Conservation (phyloP, 2,113 vertebrate species). For the Odontophorus gujanensis region DNA sequence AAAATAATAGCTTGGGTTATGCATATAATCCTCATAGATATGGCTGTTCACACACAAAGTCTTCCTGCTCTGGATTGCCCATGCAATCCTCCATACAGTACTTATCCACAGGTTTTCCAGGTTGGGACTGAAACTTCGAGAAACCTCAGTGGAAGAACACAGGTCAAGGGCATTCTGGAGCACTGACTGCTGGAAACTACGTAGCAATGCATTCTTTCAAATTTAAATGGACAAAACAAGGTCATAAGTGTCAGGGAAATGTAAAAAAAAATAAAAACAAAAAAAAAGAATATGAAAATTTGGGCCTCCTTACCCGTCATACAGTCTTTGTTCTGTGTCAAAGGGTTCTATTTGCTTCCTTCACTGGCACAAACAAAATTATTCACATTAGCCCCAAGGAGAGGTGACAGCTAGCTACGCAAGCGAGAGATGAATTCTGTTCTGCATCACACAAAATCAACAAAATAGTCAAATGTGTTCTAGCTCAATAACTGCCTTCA, state of each 20-base stretch:
- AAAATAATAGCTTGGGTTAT: neutral
- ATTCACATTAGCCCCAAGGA: constrained; percentile 63
- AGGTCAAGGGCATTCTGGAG: neutral
- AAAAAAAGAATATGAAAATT: constrained; percentile 23
- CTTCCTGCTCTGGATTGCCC: neutral
- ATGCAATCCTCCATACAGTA: neutral
- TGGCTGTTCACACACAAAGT: neutral
- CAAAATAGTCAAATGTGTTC: constrained; percentile 55
- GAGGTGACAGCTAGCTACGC: constrained; percentile 65
- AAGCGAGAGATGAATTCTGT: constrained; percentile 56
- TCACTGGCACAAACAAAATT: constrained; percentile 68
- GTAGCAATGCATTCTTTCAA: constrained; percentile 17
- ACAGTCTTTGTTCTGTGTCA: constrained; percentile 62
- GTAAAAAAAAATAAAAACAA: neutral
- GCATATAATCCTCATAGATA: neutral
- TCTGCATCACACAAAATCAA: constrained; percentile 71
- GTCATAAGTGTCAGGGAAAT: constrained; percentile 15
- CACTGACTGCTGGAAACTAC: neutral
- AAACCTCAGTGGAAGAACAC: neutral
- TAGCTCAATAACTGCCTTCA: neutral
- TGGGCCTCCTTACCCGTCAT: constrained; percentile 65
- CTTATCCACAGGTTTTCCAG: neutral
- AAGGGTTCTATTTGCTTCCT: constrained; percentile 63
- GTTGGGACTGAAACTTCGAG: neutral
- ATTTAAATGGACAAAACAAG: neutral